These are phyloP conservation scores for Corbicula japonica DNA, from an alignment of 2,888 invertebrate species.

Conservation along the genomic window DNA sequence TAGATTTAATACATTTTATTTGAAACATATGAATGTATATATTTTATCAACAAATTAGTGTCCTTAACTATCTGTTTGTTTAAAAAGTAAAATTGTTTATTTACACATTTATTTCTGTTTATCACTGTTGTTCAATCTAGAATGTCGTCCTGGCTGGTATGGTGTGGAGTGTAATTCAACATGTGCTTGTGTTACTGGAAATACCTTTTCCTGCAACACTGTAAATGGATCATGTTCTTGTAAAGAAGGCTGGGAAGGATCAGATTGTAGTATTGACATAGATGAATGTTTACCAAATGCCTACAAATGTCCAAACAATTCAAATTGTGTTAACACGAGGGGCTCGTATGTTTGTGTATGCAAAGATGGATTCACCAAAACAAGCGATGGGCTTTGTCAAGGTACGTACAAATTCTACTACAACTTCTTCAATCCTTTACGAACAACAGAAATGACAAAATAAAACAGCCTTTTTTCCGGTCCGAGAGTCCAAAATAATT, in stretches of 20 bases:
- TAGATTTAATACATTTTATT: no score
- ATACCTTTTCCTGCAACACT: slow-evolving; percentile 6
- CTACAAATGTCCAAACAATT: slow-evolving; percentile 34
- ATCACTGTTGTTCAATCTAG: no score
- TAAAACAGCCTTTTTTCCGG: neutral
- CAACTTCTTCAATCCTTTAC: no score
- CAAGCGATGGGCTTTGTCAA: slow-evolving; percentile 7
- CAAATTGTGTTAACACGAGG: slow-evolving; percentile 16
- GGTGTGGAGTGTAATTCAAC: neutral
- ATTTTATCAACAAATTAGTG: no score
- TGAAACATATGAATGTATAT: no score
- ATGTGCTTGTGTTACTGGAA: neutral
- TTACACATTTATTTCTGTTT: no score
- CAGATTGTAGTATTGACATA: slow-evolving; percentile 15
- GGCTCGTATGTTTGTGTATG: slow-evolving; percentile 47
- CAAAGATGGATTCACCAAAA: slow-evolving; percentile 25
- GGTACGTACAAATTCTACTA: slow-evolving; percentile 1
- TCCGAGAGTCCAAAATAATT: neutral
- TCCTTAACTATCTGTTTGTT: no score
- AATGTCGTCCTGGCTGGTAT: slow-evolving; percentile 1
- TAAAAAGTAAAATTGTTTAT: no score
- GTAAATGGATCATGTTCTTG: slow-evolving; percentile 18
- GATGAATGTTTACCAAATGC: slow-evolving; percentile 14
- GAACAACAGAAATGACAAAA: no score
- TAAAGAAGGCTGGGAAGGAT: slow-evolving; percentile 7